Conservation (phyloP, 2,888 invertebrate species). For the Acronicta aceris region DNA sequence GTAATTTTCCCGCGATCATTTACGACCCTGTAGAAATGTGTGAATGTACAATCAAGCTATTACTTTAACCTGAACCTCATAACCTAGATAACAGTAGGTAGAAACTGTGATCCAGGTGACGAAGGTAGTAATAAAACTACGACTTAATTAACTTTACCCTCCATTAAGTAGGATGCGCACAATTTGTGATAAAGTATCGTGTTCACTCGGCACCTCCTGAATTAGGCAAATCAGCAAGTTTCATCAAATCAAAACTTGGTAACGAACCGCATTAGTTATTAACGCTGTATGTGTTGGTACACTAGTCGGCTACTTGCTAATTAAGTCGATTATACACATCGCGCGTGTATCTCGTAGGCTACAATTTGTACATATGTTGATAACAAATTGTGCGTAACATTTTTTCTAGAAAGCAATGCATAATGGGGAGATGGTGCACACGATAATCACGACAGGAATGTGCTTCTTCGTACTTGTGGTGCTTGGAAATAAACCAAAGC, state of each 20-base stretch:
- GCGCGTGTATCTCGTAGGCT: constrained; percentile 20
- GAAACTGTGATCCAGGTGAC: neutral
- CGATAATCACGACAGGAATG: constrained; percentile 28
- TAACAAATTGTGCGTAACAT: constrained; percentile 44
- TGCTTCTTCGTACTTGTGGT: neutral
- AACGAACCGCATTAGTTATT: constrained; percentile 64
- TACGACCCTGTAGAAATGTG: neutral
- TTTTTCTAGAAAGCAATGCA: constrained; percentile 36
- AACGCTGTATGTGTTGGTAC: constrained; percentile 44
- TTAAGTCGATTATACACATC: constrained; percentile 45
- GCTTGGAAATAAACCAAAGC: neutral
- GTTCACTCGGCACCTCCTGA: constrained; percentile 45
- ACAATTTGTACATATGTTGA: constrained; percentile 25
- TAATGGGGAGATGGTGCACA: constrained; percentile 15
- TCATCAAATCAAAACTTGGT: constrained; percentile 64
- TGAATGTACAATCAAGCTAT: neutral
- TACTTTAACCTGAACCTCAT: neutral
- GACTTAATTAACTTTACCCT: constrained; percentile 40
- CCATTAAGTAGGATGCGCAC: constrained; percentile 44
- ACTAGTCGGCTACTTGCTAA: constrained; percentile 43
- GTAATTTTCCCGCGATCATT: constrained; percentile 5
- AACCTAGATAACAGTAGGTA: neutral
- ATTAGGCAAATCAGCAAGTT: constrained; percentile 57
- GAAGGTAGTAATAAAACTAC: constrained; percentile 16
- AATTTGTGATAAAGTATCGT: constrained; percentile 36